These are phyloP conservation scores for Caenorhabditis wallacei DNA, from an alignment of 2,888 invertebrate species.

Conservation along the genomic window DNA sequence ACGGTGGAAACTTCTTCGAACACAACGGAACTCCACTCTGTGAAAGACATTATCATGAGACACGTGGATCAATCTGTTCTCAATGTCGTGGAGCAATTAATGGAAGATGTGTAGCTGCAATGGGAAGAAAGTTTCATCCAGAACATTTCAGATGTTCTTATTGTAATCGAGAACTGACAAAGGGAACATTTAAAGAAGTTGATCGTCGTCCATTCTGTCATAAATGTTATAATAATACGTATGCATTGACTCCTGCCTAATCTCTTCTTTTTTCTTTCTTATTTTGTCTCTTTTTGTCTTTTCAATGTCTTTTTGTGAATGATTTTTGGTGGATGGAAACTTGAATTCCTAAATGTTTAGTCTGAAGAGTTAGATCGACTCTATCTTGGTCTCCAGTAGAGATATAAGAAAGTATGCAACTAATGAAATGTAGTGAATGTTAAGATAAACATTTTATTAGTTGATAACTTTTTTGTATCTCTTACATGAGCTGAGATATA, in stretches of 20 bases:
- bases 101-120: slow-evolving; percentile 96
- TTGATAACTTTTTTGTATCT: no score
- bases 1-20: slow-evolving; percentile 98
- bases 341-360: background rate
- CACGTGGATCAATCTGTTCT: slow-evolving; percentile 93
- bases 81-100: slow-evolving; percentile 77
- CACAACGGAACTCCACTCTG: slow-evolving; percentile 98
- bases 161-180: slow-evolving; percentile 97
- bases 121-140: slow-evolving; percentile 99
- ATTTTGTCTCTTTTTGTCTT: slow-evolving; percentile 5
- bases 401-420: no score
- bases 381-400: no score
- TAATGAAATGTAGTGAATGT: no score
- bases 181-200: slow-evolving; percentile 99
- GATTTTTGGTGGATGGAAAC: background rate
- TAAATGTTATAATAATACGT: slow-evolving; percentile 92
- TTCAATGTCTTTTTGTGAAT: slow-evolving; percentile 3
- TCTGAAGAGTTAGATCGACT: no score
- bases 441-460: no score
- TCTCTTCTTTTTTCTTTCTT: slow-evolving; percentile 20
- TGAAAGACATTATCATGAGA: slow-evolving; percentile 98
- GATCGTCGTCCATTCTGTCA: slow-evolving; percentile 99
- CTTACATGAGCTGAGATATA: no score
- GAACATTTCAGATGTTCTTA: slow-evolving; percentile 99
- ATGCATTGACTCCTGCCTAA: slow-evolving; percentile 72